Base-by-base conservation (phyloP, 2,113 vertebrate species). In the Neodontobutis hainanensis region DNA sequence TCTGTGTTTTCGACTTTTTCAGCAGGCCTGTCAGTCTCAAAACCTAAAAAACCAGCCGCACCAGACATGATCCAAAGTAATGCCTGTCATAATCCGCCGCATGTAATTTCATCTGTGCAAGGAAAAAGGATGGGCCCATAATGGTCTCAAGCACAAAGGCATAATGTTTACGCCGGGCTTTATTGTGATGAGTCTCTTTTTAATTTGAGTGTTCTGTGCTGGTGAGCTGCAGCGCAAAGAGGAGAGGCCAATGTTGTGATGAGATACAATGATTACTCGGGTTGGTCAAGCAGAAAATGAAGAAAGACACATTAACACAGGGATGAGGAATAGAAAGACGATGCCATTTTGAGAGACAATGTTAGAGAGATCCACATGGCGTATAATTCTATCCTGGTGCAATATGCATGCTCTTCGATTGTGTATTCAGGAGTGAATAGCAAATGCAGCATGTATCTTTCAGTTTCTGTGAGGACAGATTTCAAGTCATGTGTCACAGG, bases 261-360 rank as follows among this genome's bases (percentile, higher is more conserved):
- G 84, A 90, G 85, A 91, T 81, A 63, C 70, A 59, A 68, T 88
- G 85, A 91, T 90, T 90, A 88, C 79, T 64, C 83, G 70, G 85
- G 77, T 87, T 85, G 90, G 80, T 89, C 89, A 89, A 88, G 64
- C 91, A 87, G 86, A 93, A 92, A 92, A 92, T 92, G 76, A 91
- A 88, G 84, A 86, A 73, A 90, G 90, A 86, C 89, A 83, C 86
- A 90, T 90, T 87, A 88, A 86, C 87, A 85, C 58, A 65, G 6
- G 78, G 70, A 88, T 82, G 85, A 90, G 72, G 67, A 90, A 91
- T 88, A 68, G 71, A 78, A 82, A 90, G 82, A 70, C 52, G 11
- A 86, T 88, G 84, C 77, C 36, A 76, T 80, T 88, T 87, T 83
- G 80, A 88, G 67, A 78, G 77, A 71, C 73, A 68, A 63, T 62